phyloP scores from a whole-genome alignment of 2,113 vertebrate genomes.

The Hipposideros armiger region DNA sequence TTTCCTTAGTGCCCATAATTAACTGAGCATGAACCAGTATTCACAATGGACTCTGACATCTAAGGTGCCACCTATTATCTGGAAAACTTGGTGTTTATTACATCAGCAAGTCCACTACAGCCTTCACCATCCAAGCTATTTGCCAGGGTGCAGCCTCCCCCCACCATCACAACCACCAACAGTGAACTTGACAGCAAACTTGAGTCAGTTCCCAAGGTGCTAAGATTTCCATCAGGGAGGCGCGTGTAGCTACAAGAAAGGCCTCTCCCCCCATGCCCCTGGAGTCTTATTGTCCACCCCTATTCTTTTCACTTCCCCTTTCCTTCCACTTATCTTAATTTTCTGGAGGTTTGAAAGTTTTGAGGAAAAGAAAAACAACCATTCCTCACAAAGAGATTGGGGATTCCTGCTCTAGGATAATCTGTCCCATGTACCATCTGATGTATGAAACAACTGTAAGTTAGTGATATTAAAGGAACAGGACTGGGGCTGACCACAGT shows the following conservation, averaged over 20 bases:
- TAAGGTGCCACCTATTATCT: slow-evolving; percentile 21
- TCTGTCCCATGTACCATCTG: not conserved
- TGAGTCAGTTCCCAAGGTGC: not conserved
- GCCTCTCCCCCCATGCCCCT: not conserved
- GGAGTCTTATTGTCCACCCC: not conserved
- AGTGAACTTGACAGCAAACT: not conserved
- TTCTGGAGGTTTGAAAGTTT: slow-evolving; percentile 33
- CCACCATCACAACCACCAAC: not conserved
- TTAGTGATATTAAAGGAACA: slow-evolving; percentile 40
- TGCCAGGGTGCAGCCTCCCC: not conserved
- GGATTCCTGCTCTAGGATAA: slow-evolving; percentile 43
- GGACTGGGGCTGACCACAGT: not conserved
- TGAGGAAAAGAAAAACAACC: slow-evolving; percentile 44
- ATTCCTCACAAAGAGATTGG: not conserved
- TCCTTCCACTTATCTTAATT: not conserved
- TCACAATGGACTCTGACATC: slow-evolving; percentile 61
- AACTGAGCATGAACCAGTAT: slow-evolving; percentile 40
- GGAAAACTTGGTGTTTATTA: slow-evolving; percentile 47
- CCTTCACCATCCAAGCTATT: not conserved
- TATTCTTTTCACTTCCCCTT: not conserved
- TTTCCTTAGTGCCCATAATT: slow-evolving; percentile 48
- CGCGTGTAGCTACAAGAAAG: not conserved
- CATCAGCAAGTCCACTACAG: slow-evolving; percentile 19
- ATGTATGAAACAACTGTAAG: slow-evolving; percentile 1
- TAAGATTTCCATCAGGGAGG: not conserved